Base-by-base conservation (phyloP, 2,797 vertebrate species). In the Potorous gilbertii region DNA sequence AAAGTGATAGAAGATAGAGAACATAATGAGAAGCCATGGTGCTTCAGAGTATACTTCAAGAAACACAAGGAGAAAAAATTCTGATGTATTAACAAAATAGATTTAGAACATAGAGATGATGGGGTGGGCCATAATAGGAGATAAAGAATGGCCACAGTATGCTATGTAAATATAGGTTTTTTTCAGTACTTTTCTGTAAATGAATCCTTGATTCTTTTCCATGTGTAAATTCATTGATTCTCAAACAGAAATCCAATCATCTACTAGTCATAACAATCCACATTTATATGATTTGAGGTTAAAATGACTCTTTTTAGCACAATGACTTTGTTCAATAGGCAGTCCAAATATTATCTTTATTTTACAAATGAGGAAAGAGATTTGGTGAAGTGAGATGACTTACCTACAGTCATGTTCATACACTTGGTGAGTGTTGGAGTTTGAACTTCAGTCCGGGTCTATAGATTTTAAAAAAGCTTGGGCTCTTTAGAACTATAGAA, bases 1-100 rank as follows among this genome's bases (percentile, higher is more conserved):
- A 97, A 95, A 93, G 81, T 81, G 91, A 92, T 24, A 50, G 54
- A 90, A 46, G 56, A 55, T 91, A 94, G 95, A 74, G 66, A 46
- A 81, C 40, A 87, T 27, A 50, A 87, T 87, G 40, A 87, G 31
- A 81, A 92, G 52, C 93, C 95, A 62, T 46, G 18, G 29, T 57
- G 55, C 55, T 93, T 95, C 27, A 92, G 46, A 94, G n/a, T 91
- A 57, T 13, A 27, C 54, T 16, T 81, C n/a, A 34, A 12, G 50
- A 93, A 56, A 8, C 87, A 54, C 18, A 16, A 28, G 21, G 87
- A 54, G 50, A 94, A 89, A 40, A 92, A 66, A 89, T 46, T 50
- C 24, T 46, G 46, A 50, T 50, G 21, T 24, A 87, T 46, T 87
- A 87, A 46, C 21, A 27, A 87, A 87, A 46, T 9, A 87, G 40